These are phyloP conservation scores for Himalopsyche kuldschensis DNA, from an alignment of 2,888 invertebrate species.

Conservation along the genomic window DNA sequence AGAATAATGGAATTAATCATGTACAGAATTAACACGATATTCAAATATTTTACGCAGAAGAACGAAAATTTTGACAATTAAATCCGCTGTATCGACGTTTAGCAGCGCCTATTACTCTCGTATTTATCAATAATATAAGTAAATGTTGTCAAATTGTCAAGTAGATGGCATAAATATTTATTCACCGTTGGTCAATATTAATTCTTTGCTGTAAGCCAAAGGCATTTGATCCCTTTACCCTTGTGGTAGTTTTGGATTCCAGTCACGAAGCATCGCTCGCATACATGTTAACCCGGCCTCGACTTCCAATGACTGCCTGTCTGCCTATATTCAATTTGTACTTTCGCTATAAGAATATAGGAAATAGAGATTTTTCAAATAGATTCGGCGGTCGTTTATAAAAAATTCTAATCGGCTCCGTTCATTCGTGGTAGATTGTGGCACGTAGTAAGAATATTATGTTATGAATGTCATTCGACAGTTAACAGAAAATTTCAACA, in stretches of 20 bases:
- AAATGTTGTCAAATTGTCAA: neutral
- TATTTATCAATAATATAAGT: too few relatives aligned
- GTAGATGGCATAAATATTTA: neutral
- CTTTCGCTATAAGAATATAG: neutral
- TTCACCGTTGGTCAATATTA: neutral
- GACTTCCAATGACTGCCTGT: neutral
- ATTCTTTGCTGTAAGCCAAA: neutral
- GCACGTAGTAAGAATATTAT: neutral
- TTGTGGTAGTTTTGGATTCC: conserved; percentile 16
- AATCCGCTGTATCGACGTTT: too few relatives aligned
- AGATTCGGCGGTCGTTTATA: neutral
- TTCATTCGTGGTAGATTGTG: neutral
- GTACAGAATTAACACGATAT: too few relatives aligned
- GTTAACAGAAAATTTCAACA: too few relatives aligned
- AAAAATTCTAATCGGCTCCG: neutral
- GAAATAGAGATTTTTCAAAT: neutral
- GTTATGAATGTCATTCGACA: neutral
- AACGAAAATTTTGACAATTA: too few relatives aligned
- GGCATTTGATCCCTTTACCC: conserved; percentile 13
- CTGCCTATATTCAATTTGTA: conserved; percentile 8
- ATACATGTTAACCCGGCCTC: conserved; percentile 22
- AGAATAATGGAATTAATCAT: too few relatives aligned
- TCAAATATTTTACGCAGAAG: too few relatives aligned
- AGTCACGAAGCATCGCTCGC: conserved; percentile 18
- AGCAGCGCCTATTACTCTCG: too few relatives aligned